Base-by-base conservation (phyloP, 2,888 invertebrate genomes). In the Ichneumon xanthorius region DNA sequence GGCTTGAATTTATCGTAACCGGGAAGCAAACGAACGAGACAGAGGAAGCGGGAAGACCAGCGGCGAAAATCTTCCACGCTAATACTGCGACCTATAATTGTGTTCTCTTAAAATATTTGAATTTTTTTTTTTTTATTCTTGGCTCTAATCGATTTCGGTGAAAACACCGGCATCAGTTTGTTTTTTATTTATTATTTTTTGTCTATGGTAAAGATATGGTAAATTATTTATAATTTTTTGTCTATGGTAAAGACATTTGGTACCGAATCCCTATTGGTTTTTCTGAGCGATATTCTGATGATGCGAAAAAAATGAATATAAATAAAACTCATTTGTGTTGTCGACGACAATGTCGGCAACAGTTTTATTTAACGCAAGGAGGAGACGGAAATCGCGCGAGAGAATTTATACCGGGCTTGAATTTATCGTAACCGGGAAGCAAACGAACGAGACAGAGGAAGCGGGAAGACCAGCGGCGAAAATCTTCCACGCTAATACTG, bases 321-420 rank as follows among this genome's bases (percentile, higher is more conserved):
- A 11, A 40, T 40, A 2, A 40, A 2, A 11, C 40, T 40, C 11
- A 40, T 11, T 40, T 11, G 40, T 11, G 1, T 11, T 2, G 9
- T 9, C 9, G 40, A 11, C 40, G 40, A 55, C 22, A 22, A 55
- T 55, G 22, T 9, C 22, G 22, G 22, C 22, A 22, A 22, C 1
- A 22, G 22, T 22, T 22, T 22, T 22, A 22, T 22, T 22, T 22
- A 77, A 80, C 68, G 53, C 76, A 30, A 77, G 72, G 79, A 11
- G 40, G 40, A 40, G 82, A 82, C 83, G 80, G 71, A 88, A 85
- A 88, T 88, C 84, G 86, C 85, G 70, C 65, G 70, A 76, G 67
- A 78, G 88, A 86, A 88, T 88, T 88, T 88, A 87, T 84, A 81
- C 78, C 80, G 53, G 80, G 76, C 73, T 63, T 73, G 70, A 87